Evolutionary conservation across 2,888 invertebrate species (phyloP), one percentile per base, ranked within the genome.

Genomic region (Catocala sponsa): DNA sequence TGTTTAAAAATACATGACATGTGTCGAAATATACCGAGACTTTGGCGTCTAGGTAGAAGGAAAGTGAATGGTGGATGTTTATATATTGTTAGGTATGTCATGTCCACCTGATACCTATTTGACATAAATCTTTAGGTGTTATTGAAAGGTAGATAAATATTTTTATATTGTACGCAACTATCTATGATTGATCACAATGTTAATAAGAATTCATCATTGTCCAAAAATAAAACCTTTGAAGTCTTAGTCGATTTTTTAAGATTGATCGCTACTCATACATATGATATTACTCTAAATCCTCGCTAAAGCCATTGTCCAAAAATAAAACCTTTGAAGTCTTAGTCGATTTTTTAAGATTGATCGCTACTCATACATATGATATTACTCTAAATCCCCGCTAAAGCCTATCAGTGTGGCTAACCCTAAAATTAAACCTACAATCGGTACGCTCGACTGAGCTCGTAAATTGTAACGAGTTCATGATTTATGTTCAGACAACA

Each of bases 391-490:
- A 74, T 65, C 70, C 62, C 68, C 85, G 85, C 84, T 82, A 65
- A 74, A 80, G 85, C 83, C 80, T 80, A 80, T 84, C 82, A 88
- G 81, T 78, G 78, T 82, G 80, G 67, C 58, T 80, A 64, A 69
- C 72, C 82, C 83, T 86, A 86, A 89, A 90, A 89, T 89, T 90
- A 90, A 88, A 91, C 82, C 90, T 87, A 85, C 90, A 90, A 92
- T 90, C 86, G 79, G 80, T 86, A 85, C 81, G 87, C 85, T 83
- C 83, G 87, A 85, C 85, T 82, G 78, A 78, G 82, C 80, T 90
- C 92, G 86, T 94, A 94, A 94, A 94, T 92, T 83, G 88, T 91
- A 92, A 94, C 92, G 92, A 94, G 93, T 91, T 81, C 91, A 88
- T 93, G 94, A 94, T 94, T 94, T 94, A 92, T 92, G 80, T 79